phyloP scores from a whole-genome alignment of 37 sponge, comb jelly and placozoan genomes.

The Ephydatia muelleri region DNA sequence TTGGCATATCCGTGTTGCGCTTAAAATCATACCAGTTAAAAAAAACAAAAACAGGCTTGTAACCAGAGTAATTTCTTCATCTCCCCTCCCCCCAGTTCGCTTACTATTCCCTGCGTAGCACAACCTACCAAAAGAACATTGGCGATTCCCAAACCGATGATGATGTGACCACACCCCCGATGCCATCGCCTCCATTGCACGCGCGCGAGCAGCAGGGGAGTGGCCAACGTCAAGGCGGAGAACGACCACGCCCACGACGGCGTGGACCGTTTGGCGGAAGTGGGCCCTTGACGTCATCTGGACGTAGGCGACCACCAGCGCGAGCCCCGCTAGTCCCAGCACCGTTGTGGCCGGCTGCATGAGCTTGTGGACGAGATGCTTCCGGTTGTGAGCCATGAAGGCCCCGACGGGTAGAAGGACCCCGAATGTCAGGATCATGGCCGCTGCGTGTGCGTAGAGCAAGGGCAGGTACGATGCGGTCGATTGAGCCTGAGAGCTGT shows the following conservation, averaged over 20 bases:
- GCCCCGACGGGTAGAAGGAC: slow-evolving; percentile 53
- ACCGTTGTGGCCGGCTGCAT: slow-evolving; percentile 15
- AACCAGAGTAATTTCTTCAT: not conserved
- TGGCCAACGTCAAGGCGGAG: slow-evolving; percentile 14
- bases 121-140: slow-evolving; percentile 50
- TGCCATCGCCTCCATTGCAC: slow-evolving; percentile 11
- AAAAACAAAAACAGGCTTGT: not conserved
- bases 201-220: slow-evolving; percentile 33
- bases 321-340: slow-evolving; percentile 33
- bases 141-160: slow-evolving; percentile 52
- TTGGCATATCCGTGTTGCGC: too few species aligned
- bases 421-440: slow-evolving; percentile 50
- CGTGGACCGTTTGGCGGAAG: slow-evolving; percentile 31
- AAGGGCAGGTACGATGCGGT: not conserved
- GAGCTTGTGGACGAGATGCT: slow-evolving; percentile 25
- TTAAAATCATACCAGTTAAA: too few species aligned
- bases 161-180: slow-evolving; percentile 33
- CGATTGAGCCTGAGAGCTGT: not conserved
- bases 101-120: too few species aligned
- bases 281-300: slow-evolving; percentile 28
- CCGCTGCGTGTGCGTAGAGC: slow-evolving; percentile 49
- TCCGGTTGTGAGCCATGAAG: slow-evolving; percentile 22
- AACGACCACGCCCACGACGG: slow-evolving; percentile 44
- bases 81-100: too few species aligned
- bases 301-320: slow-evolving; percentile 29